Evolutionary conservation across 1,140 invertebrate species (phyloP).

Genomic region (Apis laboriosa): DNA sequence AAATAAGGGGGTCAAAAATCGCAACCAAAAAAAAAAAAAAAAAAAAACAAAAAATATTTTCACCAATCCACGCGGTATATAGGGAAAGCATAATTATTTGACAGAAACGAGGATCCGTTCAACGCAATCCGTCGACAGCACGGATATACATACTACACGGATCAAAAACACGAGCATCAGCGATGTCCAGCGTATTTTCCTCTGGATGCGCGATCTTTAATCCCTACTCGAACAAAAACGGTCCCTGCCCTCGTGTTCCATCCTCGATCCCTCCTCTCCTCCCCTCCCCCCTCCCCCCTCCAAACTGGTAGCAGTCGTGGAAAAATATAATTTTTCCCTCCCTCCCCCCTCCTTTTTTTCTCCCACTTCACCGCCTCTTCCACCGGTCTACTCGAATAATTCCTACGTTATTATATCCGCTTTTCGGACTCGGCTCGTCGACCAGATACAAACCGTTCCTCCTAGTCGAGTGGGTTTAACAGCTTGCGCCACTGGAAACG

Average conservation of each 20-base stretch:
- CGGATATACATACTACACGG: neutral
- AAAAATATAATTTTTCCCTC: slow-evolving; percentile 8
- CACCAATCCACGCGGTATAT: too few species aligned
- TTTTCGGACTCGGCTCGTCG: slow-evolving; percentile 48
- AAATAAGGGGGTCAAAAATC: neutral
- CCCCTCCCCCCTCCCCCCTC: too few species aligned
- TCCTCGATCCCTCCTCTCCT: neutral
- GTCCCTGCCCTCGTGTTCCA: neutral
- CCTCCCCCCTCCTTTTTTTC: neutral
- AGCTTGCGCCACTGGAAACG: slow-evolving; percentile 46
- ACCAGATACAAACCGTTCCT: slow-evolving; percentile 42
- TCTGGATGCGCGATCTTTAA: slow-evolving; percentile 35
- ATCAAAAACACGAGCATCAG: slow-evolving; percentile 29
- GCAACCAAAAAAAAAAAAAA: too few species aligned
- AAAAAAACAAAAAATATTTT: neutral
- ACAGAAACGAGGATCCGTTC: neutral
- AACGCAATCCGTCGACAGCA: neutral
- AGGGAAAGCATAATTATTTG: neutral
- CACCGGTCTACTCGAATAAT: slow-evolving; percentile 40
- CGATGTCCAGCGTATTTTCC: slow-evolving; percentile 24
- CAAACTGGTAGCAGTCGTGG: neutral
- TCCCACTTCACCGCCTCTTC: neutral
- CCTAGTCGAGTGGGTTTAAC: slow-evolving; percentile 66
- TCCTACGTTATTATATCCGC: slow-evolving; percentile 68
- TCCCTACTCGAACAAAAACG: slow-evolving; percentile 45